Evolutionary conservation across 2,797 vertebrate genomes (phyloP).

Genomic region (Xenentodon cancila): DNA sequence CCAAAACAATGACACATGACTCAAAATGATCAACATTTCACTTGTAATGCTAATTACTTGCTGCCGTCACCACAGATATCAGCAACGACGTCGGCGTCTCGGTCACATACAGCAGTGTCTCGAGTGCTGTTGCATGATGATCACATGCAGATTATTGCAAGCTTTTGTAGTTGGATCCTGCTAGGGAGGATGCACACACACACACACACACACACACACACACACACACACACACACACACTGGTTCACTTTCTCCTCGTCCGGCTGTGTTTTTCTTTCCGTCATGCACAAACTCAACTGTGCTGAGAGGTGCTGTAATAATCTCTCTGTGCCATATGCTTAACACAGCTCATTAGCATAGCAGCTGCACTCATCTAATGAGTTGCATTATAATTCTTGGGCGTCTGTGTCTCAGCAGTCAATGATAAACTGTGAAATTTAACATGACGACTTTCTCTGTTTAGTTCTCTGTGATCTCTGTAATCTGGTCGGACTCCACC

Average conservation of each 20-base stretch:
- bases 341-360: conserved; percentile 65
- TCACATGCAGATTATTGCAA: conserved; percentile 43
- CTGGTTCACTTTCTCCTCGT: conserved; percentile 4
- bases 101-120: conserved; percentile 45
- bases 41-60: conserved; percentile 44
- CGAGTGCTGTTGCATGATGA: conserved; percentile 32
- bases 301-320: conserved; percentile 49
- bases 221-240: neutral
- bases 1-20: neutral
- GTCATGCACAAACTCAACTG: conserved; percentile 40
- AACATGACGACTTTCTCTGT: conserved; percentile 59
- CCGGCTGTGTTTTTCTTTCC: conserved; percentile 31
- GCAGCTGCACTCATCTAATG: conserved; percentile 69
- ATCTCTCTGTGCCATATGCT: conserved; percentile 70
- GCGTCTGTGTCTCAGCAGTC: conserved; percentile 47
- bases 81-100: conserved; percentile 62
- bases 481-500: conserved; percentile 38
- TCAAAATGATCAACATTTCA: conserved; percentile 24
- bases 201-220: conserved; percentile 7
- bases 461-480: conserved; percentile 21
- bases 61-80: conserved; percentile 45
- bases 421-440: conserved; percentile 67
- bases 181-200: conserved; percentile 24
- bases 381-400: conserved; percentile 58
- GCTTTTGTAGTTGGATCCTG: conserved; percentile 38